Evolutionary conservation across 1,140 invertebrate genomes (phyloP), one percentile per base, ranked within the genome.

Genomic region (Lasaia peninsularis): DNA sequence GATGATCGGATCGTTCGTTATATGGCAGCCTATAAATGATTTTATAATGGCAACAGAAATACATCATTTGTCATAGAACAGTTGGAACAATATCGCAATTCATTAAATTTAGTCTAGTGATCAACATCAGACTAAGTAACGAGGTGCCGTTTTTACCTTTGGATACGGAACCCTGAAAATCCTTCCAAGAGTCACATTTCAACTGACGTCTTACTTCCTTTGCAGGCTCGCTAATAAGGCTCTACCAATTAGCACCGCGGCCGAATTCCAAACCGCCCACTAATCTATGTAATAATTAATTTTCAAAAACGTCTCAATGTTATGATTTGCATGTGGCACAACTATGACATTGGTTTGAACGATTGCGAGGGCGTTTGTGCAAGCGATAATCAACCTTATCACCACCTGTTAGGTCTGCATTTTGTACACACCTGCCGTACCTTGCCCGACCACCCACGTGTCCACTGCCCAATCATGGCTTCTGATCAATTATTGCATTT

Each of bases 321-420:
- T 67, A 66, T 73, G 62, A 75, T 78, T 80, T 72, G 75, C 78
- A 76, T 75, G 63, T 58, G 48, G 59, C 67, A 69, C 69, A 70
- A 62, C 62, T 68, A 72, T 59, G 68, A 65, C 59, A 67, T 32
- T 33, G 24, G 28, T 32, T 33, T 16, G 32, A 34, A 12, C 44
- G 14, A 40, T 40, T 35, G 37, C 40, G 31, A 12, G 10, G 28
- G 16, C 12, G 9, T 37, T 20, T 50, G n/a, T 58, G 4, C 34
- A 7, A 28, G 14, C n/a, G 5, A 32, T 52, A 14, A 52, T 33
- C 50, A 9, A 28, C 31, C 50, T 33, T 52, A 52, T 52, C 16
- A 33, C 12, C 5, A 9, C 7, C 14, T 11, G 1, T 10, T 52
- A 52, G 9, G 50, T 28, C 28, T 32, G 7, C 12, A 10, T 52